Evolutionary conservation across 1,140 invertebrate genomes (phyloP).

Genomic region (Eulimnadia texana): DNA sequence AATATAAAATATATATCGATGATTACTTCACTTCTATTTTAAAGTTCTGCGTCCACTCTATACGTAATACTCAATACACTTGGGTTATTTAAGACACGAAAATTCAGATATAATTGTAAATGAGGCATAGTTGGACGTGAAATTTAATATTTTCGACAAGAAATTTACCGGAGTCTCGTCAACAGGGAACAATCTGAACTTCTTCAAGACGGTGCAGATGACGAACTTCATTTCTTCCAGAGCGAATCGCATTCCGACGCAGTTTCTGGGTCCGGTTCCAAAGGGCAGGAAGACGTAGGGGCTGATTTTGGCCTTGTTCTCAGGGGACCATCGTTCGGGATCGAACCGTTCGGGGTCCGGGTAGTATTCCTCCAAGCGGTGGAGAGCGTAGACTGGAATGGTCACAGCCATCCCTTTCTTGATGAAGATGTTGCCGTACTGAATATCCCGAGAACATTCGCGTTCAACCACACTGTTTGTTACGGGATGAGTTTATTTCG

Average conservation of each 20-base stretch:
- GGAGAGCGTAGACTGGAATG: conserved; percentile 36
- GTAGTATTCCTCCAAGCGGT: conserved; percentile 42
- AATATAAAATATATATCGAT: not conserved
- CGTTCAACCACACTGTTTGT: conserved; percentile 18
- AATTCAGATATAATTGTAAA: not conserved
- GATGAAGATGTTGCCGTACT: conserved; percentile 24
- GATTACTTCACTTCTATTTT: too few species aligned
- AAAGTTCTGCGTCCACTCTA: too few species aligned
- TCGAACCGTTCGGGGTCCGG: too few species aligned
- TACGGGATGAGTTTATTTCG: not conserved
- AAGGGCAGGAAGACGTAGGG: conserved; percentile 41
- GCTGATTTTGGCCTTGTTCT: too few species aligned
- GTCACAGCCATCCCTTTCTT: conserved; percentile 34
- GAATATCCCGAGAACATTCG: conserved; percentile 17
- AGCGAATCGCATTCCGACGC: conserved; percentile 36
- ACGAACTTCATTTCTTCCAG: conserved; percentile 24
- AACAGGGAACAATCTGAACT: conserved; percentile 5
- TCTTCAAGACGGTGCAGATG: conserved; percentile 2
- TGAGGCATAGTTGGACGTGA: too few species aligned
- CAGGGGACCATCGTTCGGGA: too few species aligned
- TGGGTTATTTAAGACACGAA: too few species aligned
- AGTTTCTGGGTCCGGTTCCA: conserved; percentile 39
- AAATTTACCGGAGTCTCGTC: conserved; percentile 11
- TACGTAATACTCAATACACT: too few species aligned
- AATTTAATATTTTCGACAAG: not conserved